Evolutionary conservation across 2,888 invertebrate genomes (phyloP), one percentile per base, ranked within the genome.

Genomic region (Abrostola tripartita): DNA sequence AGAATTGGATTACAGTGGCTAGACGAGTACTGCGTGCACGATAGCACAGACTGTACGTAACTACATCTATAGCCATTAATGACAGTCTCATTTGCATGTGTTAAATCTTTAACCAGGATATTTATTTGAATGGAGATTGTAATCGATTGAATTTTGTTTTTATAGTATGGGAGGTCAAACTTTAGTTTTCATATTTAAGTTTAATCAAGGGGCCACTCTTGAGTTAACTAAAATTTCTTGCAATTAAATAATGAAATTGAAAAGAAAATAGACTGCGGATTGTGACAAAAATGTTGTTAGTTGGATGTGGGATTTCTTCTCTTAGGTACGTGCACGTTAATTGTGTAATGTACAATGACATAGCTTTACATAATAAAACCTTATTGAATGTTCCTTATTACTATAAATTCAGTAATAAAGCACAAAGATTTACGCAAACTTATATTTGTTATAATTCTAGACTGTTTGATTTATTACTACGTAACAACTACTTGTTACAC

Each of bases 1-100:
- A 81, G 84, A 85, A 90, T 91, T 90, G 85, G 85, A 90, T 90
- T 89, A 89, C 88, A 84, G 84, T 84, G 81, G 61, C 78, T 74
- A 72, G 67, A 61, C 71, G 54, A 64, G 50, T 61, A 52, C 66
- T 61, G 59, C 58, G 55, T 59, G 54, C 69, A 49, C 57, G 53
- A 14, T 64, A 42, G 57, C 60, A 54, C 63, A 68, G 62, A 68
- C 55, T 77, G 54, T 67, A 53, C 61, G 53, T 24, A 24, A 24
- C 24, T 24, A 24, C 24, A 24, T 2, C 24, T 24, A 24, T 4
- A 24, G 24, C 61, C 60, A 62, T 68, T 74, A 79, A 81, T 65
- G 76, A 74, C 70, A 68, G 55, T 77, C 44, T 76, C 73, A 71
- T 82, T 77, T 81, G 82, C 81, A 71, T 79, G 60, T 74, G 76